Evolutionary conservation across 2,113 vertebrate species (phyloP), one percentile per base, ranked within the genome.

Genomic region (Meleagris gallopavo): DNA sequence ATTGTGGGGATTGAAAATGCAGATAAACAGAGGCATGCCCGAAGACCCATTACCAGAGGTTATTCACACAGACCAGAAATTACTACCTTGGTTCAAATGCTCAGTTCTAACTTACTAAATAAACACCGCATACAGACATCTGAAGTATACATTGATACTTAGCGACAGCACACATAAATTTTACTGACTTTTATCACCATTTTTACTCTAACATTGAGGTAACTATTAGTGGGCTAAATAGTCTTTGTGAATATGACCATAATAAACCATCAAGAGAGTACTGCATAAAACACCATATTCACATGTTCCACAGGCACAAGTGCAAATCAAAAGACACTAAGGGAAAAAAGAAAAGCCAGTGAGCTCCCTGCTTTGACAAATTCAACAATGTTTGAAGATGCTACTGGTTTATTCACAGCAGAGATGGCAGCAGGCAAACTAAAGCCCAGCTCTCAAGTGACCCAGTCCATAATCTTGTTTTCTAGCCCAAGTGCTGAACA

Each of bases 1-100:
- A 94, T 89, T 94, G 85, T 54, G 77, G 57, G 16, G 55, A 77
- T 40, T 77, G 87, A 89, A 95, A 94, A 94, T 77, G 75, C 60
- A 92, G 72, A 94, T 95, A 76, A 69, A 78, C 29, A 88, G 38
- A 85, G 83, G 38, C 32, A 71, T 85, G 50, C 45, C 77, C 30
- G 45, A 57, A 84, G 83, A 82, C 60, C 82, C 75, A 55, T 71
- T 70, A 91, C 21, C 67, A 88, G 55, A 85, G 6, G 2, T 92
- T 95, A 77, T 86, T 89, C 75, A 86, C 2, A 4, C 50, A 89
- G 60, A 86, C 65, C 72, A 86, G 55, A 94, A 95, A 96, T 91
- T 77, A 83, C 60, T 46, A 77, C 66, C 69, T 89, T 34, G 20
- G 29, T 80, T 83, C 83, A 94, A 93, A 93, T 79, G 86, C 19